Base-by-base conservation (phyloP, 1,140 invertebrate species). In the Procambarus clarkii region DNA sequence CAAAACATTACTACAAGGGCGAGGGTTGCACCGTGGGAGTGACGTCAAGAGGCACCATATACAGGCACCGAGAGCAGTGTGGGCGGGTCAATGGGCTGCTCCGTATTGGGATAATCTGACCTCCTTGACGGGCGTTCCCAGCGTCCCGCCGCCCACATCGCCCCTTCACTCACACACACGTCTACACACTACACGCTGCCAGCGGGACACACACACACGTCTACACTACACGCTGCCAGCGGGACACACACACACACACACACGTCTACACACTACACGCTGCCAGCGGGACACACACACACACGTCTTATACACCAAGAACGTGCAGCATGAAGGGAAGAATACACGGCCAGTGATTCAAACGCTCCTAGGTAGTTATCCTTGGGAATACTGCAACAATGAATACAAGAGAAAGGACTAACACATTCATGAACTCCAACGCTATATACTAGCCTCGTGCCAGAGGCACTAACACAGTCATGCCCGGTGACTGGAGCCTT, bases 291-390 rank as follows among this genome's bases (percentile, higher is more conserved):
- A 54, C 50, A 54, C 2, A 54, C 50, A 54, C 50, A 54, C 50
- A 54, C 50, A 54, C 4, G 69, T 21, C 3, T 74, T 21, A 34
- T 74, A 1, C 69, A 74, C 21, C 21, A 64, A 64, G 18, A 13
- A 58, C 46, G 46, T 24, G 3, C 46, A 45, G 15, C 50, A 84
- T 44, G 44, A 74, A 69, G 24, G 34, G 1, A 46, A 74, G 15
- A 18, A 18, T 21, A 74, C 24, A 46, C 24, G 48, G 11, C 81
- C 50, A 74, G 50, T 50, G 85, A 86, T 86, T 86, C 50, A 48
- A 86, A 86, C 54, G 85, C 85, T 54, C n/a, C 50, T 50, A 86
- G 71, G 45, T 86, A 86, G 48, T 58, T 86, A 86, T 86, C 85
- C 85, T 77, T 34, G 84, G 13, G 50, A 34, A 15, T 21, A 15